Base-by-base conservation (phyloP, 1,140 invertebrate species). In the Sitophilus oryzae region DNA sequence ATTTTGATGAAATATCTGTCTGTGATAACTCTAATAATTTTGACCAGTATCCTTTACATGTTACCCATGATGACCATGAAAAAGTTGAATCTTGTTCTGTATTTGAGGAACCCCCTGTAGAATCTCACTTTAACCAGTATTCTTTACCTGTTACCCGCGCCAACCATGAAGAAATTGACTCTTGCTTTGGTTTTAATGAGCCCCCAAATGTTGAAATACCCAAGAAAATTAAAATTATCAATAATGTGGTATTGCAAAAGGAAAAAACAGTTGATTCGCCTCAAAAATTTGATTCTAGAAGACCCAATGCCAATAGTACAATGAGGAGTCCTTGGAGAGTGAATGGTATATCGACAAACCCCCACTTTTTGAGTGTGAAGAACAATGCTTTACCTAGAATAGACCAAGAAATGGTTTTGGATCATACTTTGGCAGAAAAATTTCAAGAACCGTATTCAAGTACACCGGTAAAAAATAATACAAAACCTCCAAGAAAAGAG, bases 251-350 rank as follows among this genome's bases (percentile, higher is more conserved):
- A 37, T 19, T 52, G n/a, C 6, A 35, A 19, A 42, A 18, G 11
- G 5, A 38, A 37, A 42, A 37, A 14, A 20, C 46, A 40, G 25
- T 43, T n/a, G 23, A 41, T 23, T 52, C 43, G 23, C 49, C 53
- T 6, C n/a, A 10, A 10, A 14, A 43, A n/a, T 59, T 59, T 20
- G 25, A 41, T 21, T 4, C 22, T 10, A 38, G 35, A 30, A 21
- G 21, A 14, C 59, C 55, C 6, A 58, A 61, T 42, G 59, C 59
- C 11, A 61, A 61, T 35, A 61, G 59, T 38, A 61, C 59, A 0
- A 51, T 61, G 59, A 1, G 37, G n/a, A 60, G 54, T 34, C 60
- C 60, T n/a, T 62, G 60, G 60, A 45, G 60, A 30, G n/a, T 34
- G 9, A 52, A 57, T 23, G 51, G 51, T 41, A 11, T 60, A n/a